Base-by-base conservation (phyloP, 2,797 vertebrate species). In the Sorex maritimensis region DNA sequence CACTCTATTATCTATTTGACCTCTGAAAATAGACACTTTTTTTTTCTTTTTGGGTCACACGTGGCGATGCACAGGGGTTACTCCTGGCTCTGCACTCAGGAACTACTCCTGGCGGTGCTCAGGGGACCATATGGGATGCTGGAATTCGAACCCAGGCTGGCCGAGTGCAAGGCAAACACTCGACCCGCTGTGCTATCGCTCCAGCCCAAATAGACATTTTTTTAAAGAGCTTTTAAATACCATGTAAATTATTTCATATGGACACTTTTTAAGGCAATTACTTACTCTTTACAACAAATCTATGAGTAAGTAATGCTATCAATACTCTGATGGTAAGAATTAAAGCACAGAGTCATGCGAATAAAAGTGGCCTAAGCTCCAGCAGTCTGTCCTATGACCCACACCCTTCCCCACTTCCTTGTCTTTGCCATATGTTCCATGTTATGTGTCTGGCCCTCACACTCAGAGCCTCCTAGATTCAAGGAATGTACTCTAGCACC, bases 311-410 rank as follows among this genome's bases (percentile, higher is more conserved):
- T 72, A 38, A 52, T 69, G 6, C 58, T 68, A 67, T 71, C 34
- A 75, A 10, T 85, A 0, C 92, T 88, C 96, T 34, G 72, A 41
- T 88, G 74, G 41, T 41, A 11, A 93, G 71, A 21, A 69, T 83
- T 65, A 83, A 92, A 63, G 21, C 28, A 55, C 23, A 92, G 24
- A n/a, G 1, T 88, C 12, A 49, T 63, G 15, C 52, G 58, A 90
- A 63, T 26, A 23, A 30, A 88, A 67, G 81, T 84, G 80, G 17
- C 68, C n/a, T 52, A 81, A 46, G 41, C 38, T 58, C 71, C 72
- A 44, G 12, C 61, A 72, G 1, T 6, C 14, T 93, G 77, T 28
- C 34, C 73, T 17, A 1, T 46, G 65, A 74, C 21, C 41, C 26
- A 30, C 3, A 12, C 11, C 79, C 26, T 44, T 86, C n/a, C 34